These are phyloP conservation scores for Terebella lapidaria DNA, from an alignment of 2,888 invertebrate genomes.

Conservation along the genomic window DNA sequence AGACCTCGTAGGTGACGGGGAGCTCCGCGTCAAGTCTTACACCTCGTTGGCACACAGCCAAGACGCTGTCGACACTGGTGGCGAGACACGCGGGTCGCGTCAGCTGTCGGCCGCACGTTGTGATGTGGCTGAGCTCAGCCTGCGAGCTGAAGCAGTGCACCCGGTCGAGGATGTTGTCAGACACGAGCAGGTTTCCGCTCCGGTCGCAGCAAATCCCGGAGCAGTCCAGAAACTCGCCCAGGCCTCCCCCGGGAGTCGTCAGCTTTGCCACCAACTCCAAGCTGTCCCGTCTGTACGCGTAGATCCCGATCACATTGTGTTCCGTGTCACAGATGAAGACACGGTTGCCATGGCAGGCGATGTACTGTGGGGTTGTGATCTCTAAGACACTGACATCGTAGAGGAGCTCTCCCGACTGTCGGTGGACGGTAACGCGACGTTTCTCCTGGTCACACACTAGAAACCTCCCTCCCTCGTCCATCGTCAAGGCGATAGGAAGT, in stretches of 20 bases:
- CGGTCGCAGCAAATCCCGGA: slow-evolving; percentile 16
- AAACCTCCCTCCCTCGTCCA: slow-evolving; percentile 16
- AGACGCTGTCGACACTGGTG: slow-evolving; percentile 9
- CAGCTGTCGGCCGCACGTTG: slow-evolving; percentile 5
- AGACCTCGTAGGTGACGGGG: slow-evolving; percentile 1
- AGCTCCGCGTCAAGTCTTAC: slow-evolving; percentile 4
- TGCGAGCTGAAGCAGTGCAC: slow-evolving; percentile 13
- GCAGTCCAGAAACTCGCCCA: slow-evolving; percentile 18
- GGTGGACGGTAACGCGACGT: slow-evolving; percentile 19
- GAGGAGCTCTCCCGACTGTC: slow-evolving; percentile 16
- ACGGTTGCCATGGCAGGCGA: slow-evolving; percentile 13
- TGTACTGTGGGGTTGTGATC: slow-evolving; percentile 14
- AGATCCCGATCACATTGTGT: slow-evolving; percentile 15
- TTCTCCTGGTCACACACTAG: slow-evolving; percentile 24
- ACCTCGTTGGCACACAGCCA: slow-evolving; percentile 20
- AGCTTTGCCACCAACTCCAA: slow-evolving; percentile 17
- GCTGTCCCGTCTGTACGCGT: slow-evolving; percentile 8
- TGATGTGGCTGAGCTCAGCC: slow-evolving; percentile 14
- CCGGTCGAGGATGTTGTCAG: slow-evolving; percentile 12
- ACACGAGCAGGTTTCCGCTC: slow-evolving; percentile 18
- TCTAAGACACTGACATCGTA: slow-evolving; percentile 10
- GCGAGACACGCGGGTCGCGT: slow-evolving; percentile 17
- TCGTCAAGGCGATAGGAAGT: slow-evolving; percentile 18
- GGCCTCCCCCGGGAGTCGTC: background rate
- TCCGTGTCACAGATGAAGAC: slow-evolving; percentile 20